Conservation (phyloP, 2,797 vertebrate genomes). For the Tragelaphus oryx region DNA sequence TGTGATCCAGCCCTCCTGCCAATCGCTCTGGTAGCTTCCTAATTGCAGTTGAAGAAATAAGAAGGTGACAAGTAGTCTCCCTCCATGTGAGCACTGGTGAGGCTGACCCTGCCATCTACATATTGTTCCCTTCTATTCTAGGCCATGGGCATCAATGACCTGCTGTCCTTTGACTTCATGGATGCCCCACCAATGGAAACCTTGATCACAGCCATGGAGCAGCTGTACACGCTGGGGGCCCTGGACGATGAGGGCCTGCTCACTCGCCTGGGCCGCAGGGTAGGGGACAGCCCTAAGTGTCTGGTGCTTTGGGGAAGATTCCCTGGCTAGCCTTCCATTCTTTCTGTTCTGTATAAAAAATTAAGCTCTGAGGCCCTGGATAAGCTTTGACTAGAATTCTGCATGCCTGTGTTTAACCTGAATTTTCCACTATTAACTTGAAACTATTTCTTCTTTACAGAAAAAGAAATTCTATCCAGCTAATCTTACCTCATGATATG, state of each 20-base stretch:
- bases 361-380: not conserved
- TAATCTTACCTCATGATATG: not conserved
- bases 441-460: not conserved
- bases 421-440: not conserved
- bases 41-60: not conserved
- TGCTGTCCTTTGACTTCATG: conserved; percentile 99
- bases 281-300: conserved; percentile 73
- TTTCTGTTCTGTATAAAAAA: not conserved
- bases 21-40: not conserved
- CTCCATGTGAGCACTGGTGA: not conserved
- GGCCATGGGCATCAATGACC: conserved; percentile 99
- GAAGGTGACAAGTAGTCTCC: not conserved
- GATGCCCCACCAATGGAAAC: conserved; percentile 99
- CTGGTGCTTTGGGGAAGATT: not conserved
- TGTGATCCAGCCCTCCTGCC: not conserved
- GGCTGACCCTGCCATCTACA: not conserved
- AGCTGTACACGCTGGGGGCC: conserved; percentile 96
- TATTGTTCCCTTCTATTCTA: conserved; percentile 67
- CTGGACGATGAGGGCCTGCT: conserved; percentile 97
- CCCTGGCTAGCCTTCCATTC: not conserved
- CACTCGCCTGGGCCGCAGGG: conserved; percentile 94
- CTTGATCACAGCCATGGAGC: conserved; percentile 99
- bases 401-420: not conserved
- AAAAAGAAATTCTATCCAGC: not conserved
- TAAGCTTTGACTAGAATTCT: conserved; percentile 6